phyloP scores from a whole-genome alignment of 1,140 invertebrate genomes.

The Drosophila hydei region DNA sequence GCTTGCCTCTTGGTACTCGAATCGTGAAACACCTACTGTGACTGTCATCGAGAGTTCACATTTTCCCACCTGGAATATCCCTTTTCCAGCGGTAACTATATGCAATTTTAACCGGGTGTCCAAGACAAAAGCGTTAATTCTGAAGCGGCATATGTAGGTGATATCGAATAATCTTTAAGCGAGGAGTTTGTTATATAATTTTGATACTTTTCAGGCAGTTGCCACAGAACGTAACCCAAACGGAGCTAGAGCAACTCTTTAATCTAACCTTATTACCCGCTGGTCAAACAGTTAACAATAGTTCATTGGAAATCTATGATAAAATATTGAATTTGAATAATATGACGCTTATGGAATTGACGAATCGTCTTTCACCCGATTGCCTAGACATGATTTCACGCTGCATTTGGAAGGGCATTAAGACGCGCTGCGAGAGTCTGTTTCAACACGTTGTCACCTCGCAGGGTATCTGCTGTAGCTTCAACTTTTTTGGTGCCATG shows the following conservation, averaged over 20 bases:
- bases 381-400: conserved; percentile 85
- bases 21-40: conserved; percentile 83
- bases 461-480: conserved; percentile 87
- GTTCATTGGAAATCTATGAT: conserved; percentile 69
- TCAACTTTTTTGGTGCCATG: conserved; percentile 86
- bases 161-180: background rate
- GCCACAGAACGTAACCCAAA: conserved; percentile 54
- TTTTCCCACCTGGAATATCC: conserved; percentile 89
- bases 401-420: conserved; percentile 88
- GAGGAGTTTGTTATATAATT: background rate
- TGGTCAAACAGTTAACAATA: conserved; percentile 38
- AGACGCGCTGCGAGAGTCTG: conserved; percentile 85
- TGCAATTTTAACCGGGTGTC: conserved; percentile 86
- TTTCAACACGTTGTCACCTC: conserved; percentile 86
- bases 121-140: conserved; percentile 47
- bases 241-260: conserved; percentile 64
- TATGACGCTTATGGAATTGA: conserved; percentile 69
- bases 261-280: conserved; percentile 66
- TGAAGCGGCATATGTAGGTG: conserved; percentile 82
- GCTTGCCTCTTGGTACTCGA: conserved; percentile 84
- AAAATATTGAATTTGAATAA: conserved; percentile 83
- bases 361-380: conserved; percentile 82
- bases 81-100: conserved; percentile 89
- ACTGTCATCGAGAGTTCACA: conserved; percentile 88
- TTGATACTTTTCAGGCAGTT: conserved; percentile 40